These are phyloP conservation scores for Paracanthobrama guichenoti DNA, from an alignment of 2,113 vertebrate species.

Conservation along the genomic window DNA sequence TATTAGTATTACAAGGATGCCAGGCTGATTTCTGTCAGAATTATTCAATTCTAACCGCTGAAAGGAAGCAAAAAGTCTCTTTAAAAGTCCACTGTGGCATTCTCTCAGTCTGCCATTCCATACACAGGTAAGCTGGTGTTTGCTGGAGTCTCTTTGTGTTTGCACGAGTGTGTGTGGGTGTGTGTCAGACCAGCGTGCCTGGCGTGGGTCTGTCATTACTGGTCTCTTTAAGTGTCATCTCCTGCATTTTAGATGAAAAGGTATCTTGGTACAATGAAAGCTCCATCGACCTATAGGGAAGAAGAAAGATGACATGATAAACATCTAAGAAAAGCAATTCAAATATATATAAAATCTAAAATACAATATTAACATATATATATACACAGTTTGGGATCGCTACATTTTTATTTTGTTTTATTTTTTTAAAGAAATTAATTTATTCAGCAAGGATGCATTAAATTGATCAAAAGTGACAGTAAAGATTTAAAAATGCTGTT, in stretches of 20 bases:
- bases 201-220: conserved; percentile 76
- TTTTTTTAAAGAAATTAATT: too few species aligned
- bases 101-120: neutral
- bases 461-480: too few species aligned
- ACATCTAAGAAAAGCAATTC: too few species aligned
- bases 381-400: too few species aligned
- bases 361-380: neutral
- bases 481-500: too few species aligned
- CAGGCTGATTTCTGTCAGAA: conserved; percentile 13
- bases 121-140: conserved; percentile 28
- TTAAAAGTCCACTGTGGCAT: neutral
- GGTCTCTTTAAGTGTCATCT: conserved; percentile 73
- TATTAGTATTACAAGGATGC: neutral
- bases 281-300: conserved; percentile 72
- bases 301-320: neutral
- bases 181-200: conserved; percentile 80
- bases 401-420: too few species aligned
- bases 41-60: neutral
- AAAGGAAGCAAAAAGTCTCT: conserved; percentile 5
- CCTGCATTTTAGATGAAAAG: conserved; percentile 75
- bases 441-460: too few species aligned
- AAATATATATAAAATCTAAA: neutral
- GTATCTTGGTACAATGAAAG: conserved; percentile 74
- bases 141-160: conserved; percentile 28
- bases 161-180: neutral